A percentile compares a stretch with the other conserved stretches of the same genome.
Conservation (phyloP, 2,797 vertebrate species). For the Oryzias sinensis region DNA sequence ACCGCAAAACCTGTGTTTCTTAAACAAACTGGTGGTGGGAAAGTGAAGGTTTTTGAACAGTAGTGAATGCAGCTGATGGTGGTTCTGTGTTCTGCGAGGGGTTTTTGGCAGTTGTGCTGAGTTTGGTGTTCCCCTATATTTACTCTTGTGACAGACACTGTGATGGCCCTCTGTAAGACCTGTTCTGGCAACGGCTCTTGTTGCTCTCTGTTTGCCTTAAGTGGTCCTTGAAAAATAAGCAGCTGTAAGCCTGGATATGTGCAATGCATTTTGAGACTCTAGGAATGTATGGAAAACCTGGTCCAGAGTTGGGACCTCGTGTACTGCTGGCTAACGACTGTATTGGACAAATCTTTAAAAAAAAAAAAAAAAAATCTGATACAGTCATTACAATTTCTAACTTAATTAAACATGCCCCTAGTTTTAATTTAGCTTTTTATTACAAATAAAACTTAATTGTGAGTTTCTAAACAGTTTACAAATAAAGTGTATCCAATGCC, state of each 20-base stretch:
- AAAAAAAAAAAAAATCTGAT: too few species aligned
- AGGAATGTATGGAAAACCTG: conserved; percentile 59
- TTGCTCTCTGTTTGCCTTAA: conserved; percentile 53
- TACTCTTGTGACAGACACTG: conserved; percentile 70
- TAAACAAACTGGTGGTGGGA: conserved; percentile 58
- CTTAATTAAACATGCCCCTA: background rate
- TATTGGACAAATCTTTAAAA: conserved; percentile 44
- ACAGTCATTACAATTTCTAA: too few species aligned
- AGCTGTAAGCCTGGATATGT: conserved; percentile 52
- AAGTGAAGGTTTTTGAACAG: conserved; percentile 38
- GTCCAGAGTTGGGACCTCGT: conserved; percentile 19
- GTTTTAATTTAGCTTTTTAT: background rate
- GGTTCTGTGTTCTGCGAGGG: conserved; percentile 40
- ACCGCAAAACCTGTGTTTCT: conserved; percentile 53
- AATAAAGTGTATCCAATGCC: background rate
- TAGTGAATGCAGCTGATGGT: conserved; percentile 29
- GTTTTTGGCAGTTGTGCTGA: conserved; percentile 49
- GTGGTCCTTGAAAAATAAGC: conserved; percentile 74
- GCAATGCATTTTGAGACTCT: conserved; percentile 58
- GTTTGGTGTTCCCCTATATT: conserved; percentile 66
- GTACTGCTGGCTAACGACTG: conserved; percentile 41
- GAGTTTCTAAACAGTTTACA: background rate
- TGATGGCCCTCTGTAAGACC: conserved; percentile 43
- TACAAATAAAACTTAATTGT: background rate
- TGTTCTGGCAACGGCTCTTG: conserved; percentile 45